A percentile compares a stretch with the other conserved stretches of the same genome.
phyloP scores from a whole-genome alignment of 2,888 invertebrate genomes.

The Syrphus vitripennis region DNA sequence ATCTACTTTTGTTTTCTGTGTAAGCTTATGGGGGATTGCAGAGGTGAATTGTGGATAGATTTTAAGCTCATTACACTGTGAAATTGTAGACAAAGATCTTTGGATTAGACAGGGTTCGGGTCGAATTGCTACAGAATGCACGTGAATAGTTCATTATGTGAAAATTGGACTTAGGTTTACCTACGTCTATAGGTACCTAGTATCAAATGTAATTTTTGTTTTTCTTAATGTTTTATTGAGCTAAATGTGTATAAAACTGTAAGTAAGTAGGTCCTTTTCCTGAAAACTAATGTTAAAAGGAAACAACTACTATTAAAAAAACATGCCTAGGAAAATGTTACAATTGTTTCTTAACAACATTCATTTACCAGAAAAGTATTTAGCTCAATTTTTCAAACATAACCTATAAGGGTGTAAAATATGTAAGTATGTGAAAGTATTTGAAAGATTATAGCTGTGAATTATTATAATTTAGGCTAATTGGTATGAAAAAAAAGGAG shows the following conservation, averaged over 20 bases:
- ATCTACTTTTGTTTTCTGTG: conserved; percentile 23
- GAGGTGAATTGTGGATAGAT: conserved; percentile 19
- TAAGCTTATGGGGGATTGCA: conserved; percentile 7
- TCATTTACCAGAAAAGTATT: not conserved
- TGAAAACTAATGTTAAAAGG: conserved; percentile 28
- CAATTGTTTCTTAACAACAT: not conserved
- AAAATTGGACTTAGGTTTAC: conserved; percentile 37
- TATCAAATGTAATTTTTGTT: conserved; percentile 33
- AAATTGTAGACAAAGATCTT: conserved; percentile 16
- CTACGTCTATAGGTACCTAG: not conserved
- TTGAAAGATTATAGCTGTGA: no score
- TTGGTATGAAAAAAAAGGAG: no score
- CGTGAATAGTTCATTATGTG: conserved; percentile 68
- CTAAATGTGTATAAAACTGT: not conserved
- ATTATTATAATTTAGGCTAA: no score
- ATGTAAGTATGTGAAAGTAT: no score
- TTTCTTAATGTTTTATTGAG: conserved; percentile 1
- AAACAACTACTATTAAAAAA: conserved; percentile 41
- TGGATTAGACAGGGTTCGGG: not conserved
- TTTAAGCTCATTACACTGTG: conserved; percentile 64
- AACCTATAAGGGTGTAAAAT: no score
- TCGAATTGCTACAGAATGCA: conserved; percentile 30
- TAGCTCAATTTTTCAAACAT: no score
- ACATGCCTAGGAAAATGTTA: not conserved
- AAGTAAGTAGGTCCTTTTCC: not conserved